Base-by-base conservation (phyloP, 1,140 invertebrate genomes). In the Wiebesia pumilae region DNA sequence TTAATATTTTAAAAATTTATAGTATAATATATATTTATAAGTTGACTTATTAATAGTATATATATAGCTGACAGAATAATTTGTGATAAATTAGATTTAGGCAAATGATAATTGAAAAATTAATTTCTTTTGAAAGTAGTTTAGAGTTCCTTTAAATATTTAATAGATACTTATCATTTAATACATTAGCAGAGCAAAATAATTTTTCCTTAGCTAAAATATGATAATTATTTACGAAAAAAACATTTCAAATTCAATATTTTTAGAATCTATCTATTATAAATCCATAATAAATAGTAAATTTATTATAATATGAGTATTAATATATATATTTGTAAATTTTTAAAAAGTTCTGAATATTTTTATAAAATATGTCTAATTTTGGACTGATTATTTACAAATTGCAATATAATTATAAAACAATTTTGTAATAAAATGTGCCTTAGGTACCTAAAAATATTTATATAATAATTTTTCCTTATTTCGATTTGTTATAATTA, bases 341-440 rank as follows among this genome's bases (percentile, higher is more conserved):
- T 47, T 82, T 73, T 21, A 10, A 80, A 71, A 43, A 35, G 62
- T 65, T 40, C 21, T 75, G 35, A 80, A 79, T 84, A 85, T 78
- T 81, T 85, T 85, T 80, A 69, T 80, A 85, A 80, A 40, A n/a
- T 73, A 38, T 33, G n/a, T 85, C 33, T 71, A 38, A 24, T 40
- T 35, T 71, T 65, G 73, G 62, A 80, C 67, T 75, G 75, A 73
- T 58, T 12, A 79, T 71, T 77, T 86, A 82, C 35, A 38, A 65
- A 82, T 69, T 54, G 33, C 30, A 43, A 81, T 86, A 51, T 79
- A 73, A 47, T 43, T 16, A 1, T 62, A 27, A 62, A 30, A 27
- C 62, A 83, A 47, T 82, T 82, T 86, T 69, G 33, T 81, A 77
- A 33, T 65, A 77, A 65, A 43, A 78, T 79, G 81, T 83, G 85